Evolutionary conservation across 2,888 invertebrate genomes (phyloP).

Genomic region (Drosophila infuscata): DNA sequence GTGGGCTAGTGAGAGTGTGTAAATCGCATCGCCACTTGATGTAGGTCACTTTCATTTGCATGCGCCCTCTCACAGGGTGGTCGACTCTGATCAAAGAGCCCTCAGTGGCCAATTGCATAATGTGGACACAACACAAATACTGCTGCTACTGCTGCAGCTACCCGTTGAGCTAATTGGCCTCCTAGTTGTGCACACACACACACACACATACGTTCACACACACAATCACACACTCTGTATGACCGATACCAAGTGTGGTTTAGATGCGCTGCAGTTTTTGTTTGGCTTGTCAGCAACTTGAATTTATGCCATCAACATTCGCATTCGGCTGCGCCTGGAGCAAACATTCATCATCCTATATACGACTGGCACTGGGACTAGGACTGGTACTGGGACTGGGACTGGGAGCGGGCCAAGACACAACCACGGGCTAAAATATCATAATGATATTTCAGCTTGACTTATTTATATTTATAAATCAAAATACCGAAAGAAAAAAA

Average conservation of each 20-base stretch:
- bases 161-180: constrained; percentile 62
- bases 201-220: constrained; percentile 3
- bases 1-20: constrained; percentile 25
- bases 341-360: constrained; percentile 70
- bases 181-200: constrained; percentile 16
- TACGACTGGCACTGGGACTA: neutral
- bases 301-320: constrained; percentile 65
- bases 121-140: constrained; percentile 66
- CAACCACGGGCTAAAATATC: constrained; percentile 46
- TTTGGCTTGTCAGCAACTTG: constrained; percentile 58
- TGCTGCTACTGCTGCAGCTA: constrained; percentile 19
- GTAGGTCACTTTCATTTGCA: constrained; percentile 78
- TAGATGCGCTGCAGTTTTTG: constrained; percentile 40
- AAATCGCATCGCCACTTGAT: constrained; percentile 68
- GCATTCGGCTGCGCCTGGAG: constrained; percentile 68
- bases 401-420: constrained; percentile 20
- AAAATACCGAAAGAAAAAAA: constrained; percentile 47
- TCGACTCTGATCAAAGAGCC: constrained; percentile 66
- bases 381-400: neutral
- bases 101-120: constrained; percentile 70
- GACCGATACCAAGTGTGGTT: constrained; percentile 22
- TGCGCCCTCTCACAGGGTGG: constrained; percentile 63
- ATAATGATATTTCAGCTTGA: constrained; percentile 68
- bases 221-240: neutral
- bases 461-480: constrained; percentile 78